A percentile compares a stretch with the other conserved stretches of the same genome.
These are phyloP conservation scores for Danionella dracula DNA, from an alignment of 2,797 vertebrate genomes.

Conservation along the genomic window DNA sequence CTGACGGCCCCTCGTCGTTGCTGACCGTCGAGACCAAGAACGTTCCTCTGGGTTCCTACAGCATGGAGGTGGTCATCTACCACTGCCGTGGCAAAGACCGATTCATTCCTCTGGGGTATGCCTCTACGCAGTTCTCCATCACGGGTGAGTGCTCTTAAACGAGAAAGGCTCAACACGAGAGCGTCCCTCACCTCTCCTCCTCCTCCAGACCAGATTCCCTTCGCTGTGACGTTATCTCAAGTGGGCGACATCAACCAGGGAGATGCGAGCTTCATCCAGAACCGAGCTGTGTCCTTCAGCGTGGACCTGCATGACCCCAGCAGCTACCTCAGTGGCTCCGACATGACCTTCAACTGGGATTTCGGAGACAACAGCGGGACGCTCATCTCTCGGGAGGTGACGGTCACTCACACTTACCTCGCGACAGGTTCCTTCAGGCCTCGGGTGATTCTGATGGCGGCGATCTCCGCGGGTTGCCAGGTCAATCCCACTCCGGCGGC, in stretches of 20 bases:
- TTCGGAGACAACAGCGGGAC: conserved; percentile 88
- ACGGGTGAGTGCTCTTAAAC: conserved; percentile 76
- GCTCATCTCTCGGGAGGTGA: conserved; percentile 78
- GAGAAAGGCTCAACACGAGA: too few species aligned
- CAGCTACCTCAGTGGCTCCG: conserved; percentile 75
- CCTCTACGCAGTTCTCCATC: conserved; percentile 77
- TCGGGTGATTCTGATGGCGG: conserved; percentile 83
- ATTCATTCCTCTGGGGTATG: conserved; percentile 84
- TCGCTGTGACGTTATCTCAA: conserved; percentile 77
- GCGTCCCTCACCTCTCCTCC: conserved; percentile 7
- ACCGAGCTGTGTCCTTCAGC: conserved; percentile 79
- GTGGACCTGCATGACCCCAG: conserved; percentile 89
- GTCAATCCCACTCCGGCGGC: conserved; percentile 53
- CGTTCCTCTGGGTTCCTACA: conserved; percentile 79
- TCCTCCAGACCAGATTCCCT: conserved; percentile 87
- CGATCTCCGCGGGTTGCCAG: conserved; percentile 77
- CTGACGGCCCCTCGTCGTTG: conserved; percentile 77
- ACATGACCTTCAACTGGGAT: conserved; percentile 90
- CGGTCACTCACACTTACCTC: conserved; percentile 85
- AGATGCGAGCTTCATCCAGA: conserved; percentile 81
- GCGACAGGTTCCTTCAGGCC: conserved; percentile 70
- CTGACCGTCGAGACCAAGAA: conserved; percentile 77
- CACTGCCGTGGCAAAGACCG: conserved; percentile 79
- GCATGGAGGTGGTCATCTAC: conserved; percentile 88
- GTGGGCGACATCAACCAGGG: conserved; percentile 69